A percentile compares a stretch with the other conserved stretches of the same genome.
phyloP scores from a whole-genome alignment of 2,113 vertebrate species.

The Pachyramphus minor region DNA sequence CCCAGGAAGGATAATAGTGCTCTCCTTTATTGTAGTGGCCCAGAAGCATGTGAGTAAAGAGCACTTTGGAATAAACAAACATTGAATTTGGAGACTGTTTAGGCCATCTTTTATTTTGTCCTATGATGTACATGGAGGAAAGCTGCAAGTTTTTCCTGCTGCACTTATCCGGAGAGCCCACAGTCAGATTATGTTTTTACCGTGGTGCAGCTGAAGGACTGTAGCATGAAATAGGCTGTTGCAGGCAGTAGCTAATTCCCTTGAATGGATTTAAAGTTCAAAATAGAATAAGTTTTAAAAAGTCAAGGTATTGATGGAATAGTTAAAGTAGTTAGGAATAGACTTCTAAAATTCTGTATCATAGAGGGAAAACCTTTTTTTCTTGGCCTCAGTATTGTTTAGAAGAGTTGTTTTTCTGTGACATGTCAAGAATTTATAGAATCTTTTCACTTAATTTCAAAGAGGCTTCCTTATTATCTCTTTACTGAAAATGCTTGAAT shows the following conservation, averaged over 20 bases:
- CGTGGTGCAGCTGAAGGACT: not conserved
- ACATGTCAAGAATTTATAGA: not conserved
- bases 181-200: not conserved
- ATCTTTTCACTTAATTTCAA: not conserved
- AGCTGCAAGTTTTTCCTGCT: not conserved
- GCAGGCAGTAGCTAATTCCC: not conserved
- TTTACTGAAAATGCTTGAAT: not conserved
- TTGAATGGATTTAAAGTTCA: not conserved
- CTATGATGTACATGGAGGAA: not conserved
- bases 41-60: not conserved
- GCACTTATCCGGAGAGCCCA: accelerated
- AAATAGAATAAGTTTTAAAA: not conserved
- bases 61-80: not conserved
- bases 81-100: not conserved
- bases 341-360: not conserved
- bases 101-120: not conserved
- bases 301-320: not conserved
- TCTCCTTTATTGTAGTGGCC: not conserved
- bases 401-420: not conserved
- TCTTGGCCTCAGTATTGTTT: not conserved
- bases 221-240: not conserved
- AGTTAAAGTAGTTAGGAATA: not conserved
- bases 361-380: not conserved
- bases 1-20: not conserved
- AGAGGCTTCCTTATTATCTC: not conserved